Base-by-base conservation (phyloP, 2,113 vertebrate genomes). In the Circaetus gallicus region DNA sequence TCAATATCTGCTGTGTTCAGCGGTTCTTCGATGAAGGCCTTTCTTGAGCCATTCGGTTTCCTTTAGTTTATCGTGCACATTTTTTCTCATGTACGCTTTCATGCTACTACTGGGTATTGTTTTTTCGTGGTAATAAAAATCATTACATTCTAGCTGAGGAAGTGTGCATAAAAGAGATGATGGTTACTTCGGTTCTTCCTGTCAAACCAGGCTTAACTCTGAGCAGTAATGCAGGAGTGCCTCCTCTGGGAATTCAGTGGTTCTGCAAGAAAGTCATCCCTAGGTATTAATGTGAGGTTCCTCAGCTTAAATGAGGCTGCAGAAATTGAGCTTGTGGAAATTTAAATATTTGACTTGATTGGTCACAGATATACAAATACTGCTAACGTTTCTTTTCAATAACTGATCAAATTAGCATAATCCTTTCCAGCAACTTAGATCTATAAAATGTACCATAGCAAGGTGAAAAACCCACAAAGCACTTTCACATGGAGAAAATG, bases 211-310 rank as follows among this genome's bases (percentile, higher is more conserved):
- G 74, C 88, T 89, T 73, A 81, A 95, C 91, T 96, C 93, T 93
- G 86, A 96, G 96, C 70, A 80, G 97, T 93, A 90, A 90, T 97
- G 69, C 98, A 95, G 91, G 93, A 98, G 97, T 98, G 98, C 98
- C 98, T 98, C 98, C 98, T 96, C 96, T 98, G 98, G 98, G 98
- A 95, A 95, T 97, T 83, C 86, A 86, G 80, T 17, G 76, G 96
- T 86, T 97, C 95, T 98, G 97, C 98, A 98, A 95, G 95, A 79
- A 90, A 95, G 90, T 93, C 70, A 81, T 88, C 45, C 71, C 53
- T 52, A 61, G 63, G 59, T 73, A 74, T 95, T 93, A 52, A 40
- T 52, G 50, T 66, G 73, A 86, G 34, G 58, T 85, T 94, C 47
- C 71, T 95, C 42, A 45, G 55, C 8, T 72, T 89, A 93, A 95